Conservation (phyloP, 2,888 invertebrate genomes). For the Netelia inedita region DNA sequence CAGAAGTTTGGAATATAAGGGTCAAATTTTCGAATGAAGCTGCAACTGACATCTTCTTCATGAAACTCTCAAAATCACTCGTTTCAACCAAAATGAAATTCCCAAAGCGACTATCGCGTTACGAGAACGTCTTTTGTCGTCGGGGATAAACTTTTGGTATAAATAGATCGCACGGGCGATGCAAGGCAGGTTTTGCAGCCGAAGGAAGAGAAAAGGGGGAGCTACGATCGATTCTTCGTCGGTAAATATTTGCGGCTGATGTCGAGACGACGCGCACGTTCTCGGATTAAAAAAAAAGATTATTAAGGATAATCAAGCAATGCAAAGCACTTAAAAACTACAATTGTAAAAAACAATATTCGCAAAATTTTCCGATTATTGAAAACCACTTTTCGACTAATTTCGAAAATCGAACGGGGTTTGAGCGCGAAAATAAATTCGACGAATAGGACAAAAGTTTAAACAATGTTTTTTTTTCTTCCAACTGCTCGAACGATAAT, state of each 20-base stretch:
- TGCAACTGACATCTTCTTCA: not conserved
- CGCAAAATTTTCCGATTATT: too few species aligned
- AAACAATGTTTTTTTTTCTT: too few species aligned
- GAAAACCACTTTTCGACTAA: too few species aligned
- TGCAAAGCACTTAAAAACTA: too few species aligned
- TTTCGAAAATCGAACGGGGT: too few species aligned
- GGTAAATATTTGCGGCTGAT: conserved; percentile 43
- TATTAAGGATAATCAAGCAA: not conserved
- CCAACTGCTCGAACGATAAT: too few species aligned
- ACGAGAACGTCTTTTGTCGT: conserved; percentile 42
- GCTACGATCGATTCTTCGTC: conserved; percentile 51
- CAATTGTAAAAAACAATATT: too few species aligned
- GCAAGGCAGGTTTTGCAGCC: conserved; percentile 35
- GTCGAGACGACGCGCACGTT: not conserved
- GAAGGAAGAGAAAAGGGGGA: conserved; percentile 22
- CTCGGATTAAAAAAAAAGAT: conserved; percentile 1
- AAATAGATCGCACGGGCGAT: conserved; percentile 53
- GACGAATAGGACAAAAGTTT: too few species aligned
- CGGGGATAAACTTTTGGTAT: conserved; percentile 48
- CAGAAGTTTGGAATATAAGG: too few species aligned
- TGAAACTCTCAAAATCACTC: not conserved
- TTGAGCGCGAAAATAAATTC: too few species aligned
- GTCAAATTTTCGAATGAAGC: too few species aligned
- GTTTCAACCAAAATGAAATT: not conserved
- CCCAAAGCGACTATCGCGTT: conserved; percentile 9